Conservation (phyloP, 2,797 vertebrate species). For the Tokudaia muenninki region DNA sequence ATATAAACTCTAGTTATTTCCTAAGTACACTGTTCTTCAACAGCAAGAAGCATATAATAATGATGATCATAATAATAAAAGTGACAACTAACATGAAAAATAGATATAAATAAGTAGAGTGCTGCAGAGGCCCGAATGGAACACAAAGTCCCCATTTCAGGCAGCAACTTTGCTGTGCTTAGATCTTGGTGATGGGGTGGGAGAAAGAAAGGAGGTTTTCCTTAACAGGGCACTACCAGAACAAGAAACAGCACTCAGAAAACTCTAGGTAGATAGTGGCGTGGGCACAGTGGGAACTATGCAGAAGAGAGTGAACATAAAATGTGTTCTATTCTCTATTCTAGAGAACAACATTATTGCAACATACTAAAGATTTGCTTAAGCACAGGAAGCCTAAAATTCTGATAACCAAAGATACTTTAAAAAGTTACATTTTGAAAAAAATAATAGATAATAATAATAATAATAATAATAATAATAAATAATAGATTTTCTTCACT, state of each 20-base stretch:
- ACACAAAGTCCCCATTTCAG: neutral
- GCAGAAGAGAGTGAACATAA: neutral
- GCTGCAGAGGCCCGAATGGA: accelerated
- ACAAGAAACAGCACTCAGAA: neutral
- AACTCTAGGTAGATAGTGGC: neutral
- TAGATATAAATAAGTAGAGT: neutral
- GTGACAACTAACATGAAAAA: neutral
- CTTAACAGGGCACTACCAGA: too few species aligned
- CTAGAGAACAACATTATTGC: neutral
- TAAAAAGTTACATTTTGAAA: neutral
- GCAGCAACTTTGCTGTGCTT: neutral
- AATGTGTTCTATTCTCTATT: neutral
- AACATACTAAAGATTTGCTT: neutral
- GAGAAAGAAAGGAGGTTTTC: neutral
- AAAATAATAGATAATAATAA: too few species aligned
- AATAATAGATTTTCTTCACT: neutral
- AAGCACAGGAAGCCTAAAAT: accelerated
- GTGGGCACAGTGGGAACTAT: neutral
- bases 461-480: too few species aligned
- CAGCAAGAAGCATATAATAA: neutral
- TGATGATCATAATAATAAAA: neutral
- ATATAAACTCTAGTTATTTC: neutral
- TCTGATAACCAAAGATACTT: neutral
- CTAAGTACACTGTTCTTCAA: neutral
- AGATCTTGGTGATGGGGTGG: neutral